Evolutionary conservation across 2,113 vertebrate species (phyloP), one percentile per base, ranked within the genome.

Genomic region (Eulacestoma nigropectus): DNA sequence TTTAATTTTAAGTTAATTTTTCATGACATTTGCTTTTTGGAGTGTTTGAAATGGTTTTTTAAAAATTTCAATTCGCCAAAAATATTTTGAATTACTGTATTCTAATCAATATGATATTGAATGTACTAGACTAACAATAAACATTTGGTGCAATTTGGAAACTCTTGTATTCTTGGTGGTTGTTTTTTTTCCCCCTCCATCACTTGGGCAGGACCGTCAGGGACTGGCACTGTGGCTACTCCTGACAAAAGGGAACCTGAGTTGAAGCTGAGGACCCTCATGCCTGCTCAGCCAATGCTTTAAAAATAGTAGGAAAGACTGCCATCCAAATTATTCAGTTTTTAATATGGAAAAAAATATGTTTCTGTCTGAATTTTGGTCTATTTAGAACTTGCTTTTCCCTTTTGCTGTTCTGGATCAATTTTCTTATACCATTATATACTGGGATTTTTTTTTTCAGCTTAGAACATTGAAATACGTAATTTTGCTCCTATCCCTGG

Each of bases 81-180:
- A 95, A 60, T 73, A 49, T 87, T 96, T 96, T 95, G 59, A 91
- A 93, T 96, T 80, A 78, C 89, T 94, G 82, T 97, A 84, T 92
- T 96, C 88, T 94, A 87, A 90, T 96, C 82, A 47, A 49, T 74
- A 91, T 88, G 84, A 84, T 82, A 86, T 4, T 97, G 95, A 97
- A 96, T 97, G 97, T 97, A 96, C 89, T 94, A 94, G 89, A 94
- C 84, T 92, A 97, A 96, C 89, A 97, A 97, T 97, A 97, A 97
- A 97, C 73, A 95, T 96, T 97, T 97, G 96, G 96, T 97, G 97
- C 96, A 96, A 96, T 97, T 97, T 97, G 94, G 88, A 95, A 76
- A 19, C 52, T 14, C 7, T 22, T 60, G 42, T 76, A 0, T 64
- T 79, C 57, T 35, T 69, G 32, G 30, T 44, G 39, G 20, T 42